Conservation (phyloP, 2,113 vertebrate species). For the Ranitomeya variabilis region DNA sequence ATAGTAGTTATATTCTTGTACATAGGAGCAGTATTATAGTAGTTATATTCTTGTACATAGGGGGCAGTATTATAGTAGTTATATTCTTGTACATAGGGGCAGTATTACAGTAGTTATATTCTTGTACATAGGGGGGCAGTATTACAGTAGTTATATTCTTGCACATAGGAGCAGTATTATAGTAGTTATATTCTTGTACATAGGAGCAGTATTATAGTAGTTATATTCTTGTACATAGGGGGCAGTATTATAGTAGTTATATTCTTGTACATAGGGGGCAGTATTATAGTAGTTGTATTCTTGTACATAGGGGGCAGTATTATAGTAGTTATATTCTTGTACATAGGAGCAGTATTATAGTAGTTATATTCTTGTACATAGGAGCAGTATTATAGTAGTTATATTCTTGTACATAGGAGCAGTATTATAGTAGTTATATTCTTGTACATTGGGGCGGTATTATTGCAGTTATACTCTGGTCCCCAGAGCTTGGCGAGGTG, state of each 20-base stretch:
- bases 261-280: background rate
- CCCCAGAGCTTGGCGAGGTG: too few species aligned
- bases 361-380: background rate
- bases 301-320: background rate
- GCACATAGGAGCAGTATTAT: background rate
- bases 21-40: background rate
- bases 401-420: conserved; percentile 8
- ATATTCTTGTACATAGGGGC: background rate
- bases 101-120: conserved; percentile 11
- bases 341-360: conserved; percentile 1
- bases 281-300: background rate
- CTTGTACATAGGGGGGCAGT: background rate
- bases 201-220: too few species aligned
- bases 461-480: conserved; percentile 3
- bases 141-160: conserved; percentile 12
- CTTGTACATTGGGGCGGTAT: background rate
- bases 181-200: background rate
- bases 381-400: conserved; percentile 4
- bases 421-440: conserved; percentile 15
- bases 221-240: too few species aligned
- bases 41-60: background rate
- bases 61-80: conserved; percentile 1
- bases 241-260: too few species aligned
- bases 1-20: too few species aligned
- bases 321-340: conserved; percentile 1